These are phyloP conservation scores for Oedothorax gibbosus DNA, from an alignment of 1,140 invertebrate species.

Conservation along the genomic window DNA sequence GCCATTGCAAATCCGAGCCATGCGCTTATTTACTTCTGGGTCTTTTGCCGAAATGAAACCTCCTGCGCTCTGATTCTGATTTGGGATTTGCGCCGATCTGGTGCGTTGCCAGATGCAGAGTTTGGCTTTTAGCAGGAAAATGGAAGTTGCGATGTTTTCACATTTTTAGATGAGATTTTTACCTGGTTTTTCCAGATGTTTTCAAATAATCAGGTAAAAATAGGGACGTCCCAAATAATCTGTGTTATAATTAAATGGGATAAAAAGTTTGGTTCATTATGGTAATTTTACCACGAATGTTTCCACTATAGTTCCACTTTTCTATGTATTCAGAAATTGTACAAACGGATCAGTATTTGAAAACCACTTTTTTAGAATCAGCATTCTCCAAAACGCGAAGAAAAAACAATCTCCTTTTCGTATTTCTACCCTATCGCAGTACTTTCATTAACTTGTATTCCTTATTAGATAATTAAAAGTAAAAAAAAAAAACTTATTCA, in stretches of 20 bases:
- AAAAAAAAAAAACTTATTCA: no score
- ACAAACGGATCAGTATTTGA: no score
- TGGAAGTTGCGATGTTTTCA: not conserved
- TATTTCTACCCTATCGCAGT: no score
- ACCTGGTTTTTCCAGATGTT: not conserved
- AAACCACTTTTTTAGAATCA: no score
- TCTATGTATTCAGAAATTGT: no score
- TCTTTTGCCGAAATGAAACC: constrained; percentile 3
- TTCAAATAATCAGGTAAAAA: not conserved
- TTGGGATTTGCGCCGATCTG: constrained; percentile 18
- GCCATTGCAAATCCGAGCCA: constrained; percentile 31
- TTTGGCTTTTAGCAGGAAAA: not conserved
- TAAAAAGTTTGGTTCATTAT: not conserved
- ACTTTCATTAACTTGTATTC: no score
- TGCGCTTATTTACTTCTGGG: constrained; percentile 7
- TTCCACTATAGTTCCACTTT: not conserved
- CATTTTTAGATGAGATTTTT: not conserved
- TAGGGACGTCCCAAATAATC: not conserved
- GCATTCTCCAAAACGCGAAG: no score
- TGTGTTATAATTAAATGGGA: not conserved
- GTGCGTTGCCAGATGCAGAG: not conserved
- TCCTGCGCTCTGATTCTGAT: not conserved
- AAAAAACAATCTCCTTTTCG: no score
- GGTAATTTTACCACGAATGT: not conserved
- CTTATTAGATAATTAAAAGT: no score